Evolutionary conservation across 2,797 vertebrate genomes (phyloP), one percentile per base, ranked within the genome.

Genomic region (Vultur gryphus): DNA sequence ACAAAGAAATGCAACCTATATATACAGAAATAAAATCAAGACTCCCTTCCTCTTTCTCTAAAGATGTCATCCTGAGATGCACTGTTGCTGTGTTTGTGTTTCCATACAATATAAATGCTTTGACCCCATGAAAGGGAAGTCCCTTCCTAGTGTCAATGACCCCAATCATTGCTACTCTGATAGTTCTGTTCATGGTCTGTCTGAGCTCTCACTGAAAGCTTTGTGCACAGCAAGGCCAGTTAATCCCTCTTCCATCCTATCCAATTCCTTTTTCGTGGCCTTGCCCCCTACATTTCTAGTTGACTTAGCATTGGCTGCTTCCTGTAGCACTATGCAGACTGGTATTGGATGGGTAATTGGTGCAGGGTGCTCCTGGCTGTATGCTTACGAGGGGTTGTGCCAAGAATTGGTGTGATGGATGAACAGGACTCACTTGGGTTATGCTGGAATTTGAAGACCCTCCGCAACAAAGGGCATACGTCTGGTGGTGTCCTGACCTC

Each of bases 71-170:
- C 28, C 55, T 89, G 77, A 91, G n/a, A 81, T 78, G 61, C 59
- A 39, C 55, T 79, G 44, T 88, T 94, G 78, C 67, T 71, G 31
- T 94, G 64, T 95, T 96, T 95, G 46, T 89, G 58, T 96, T 93
- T 88, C 79, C 46, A 54, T 88, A 29, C n/a, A 41, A 61, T 29
- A 21, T 9, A 87, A 87, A 93, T 70, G 58, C 67, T 46, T 69
- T 73, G 72, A 85, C 23, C 10, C 7, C 26, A 33, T 11, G 66
- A 55, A 24, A 65, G 59, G 66, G 23, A 82, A 89, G 75, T 85
- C 33, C 61, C 70, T 77, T 59, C 39, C 39, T 46, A 61, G 24
- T 25, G 46, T 70, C 89, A 69, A 43, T 58, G 69, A 78, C 66
- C 25, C 55, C 25, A 37, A 3, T 54, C 37, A 44, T 13, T 76